A percentile compares a stretch with the other conserved stretches of the same genome.
These are phyloP conservation scores for Coecobrya sp. DNA, from an alignment of 2,888 invertebrate genomes.

Conservation along the genomic window DNA sequence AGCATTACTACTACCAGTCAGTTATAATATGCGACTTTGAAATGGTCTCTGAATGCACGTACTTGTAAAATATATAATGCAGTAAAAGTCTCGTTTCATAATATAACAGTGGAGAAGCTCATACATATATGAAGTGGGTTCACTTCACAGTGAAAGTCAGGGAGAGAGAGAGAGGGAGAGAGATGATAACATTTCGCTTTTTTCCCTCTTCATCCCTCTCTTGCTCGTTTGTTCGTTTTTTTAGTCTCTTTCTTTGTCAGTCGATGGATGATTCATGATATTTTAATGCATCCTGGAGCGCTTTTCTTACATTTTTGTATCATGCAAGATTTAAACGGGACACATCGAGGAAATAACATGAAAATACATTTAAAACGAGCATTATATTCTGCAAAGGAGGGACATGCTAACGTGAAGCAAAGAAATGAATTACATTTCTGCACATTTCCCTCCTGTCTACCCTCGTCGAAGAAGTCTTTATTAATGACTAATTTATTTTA, in stretches of 20 bases:
- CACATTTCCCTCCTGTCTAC: not conserved
- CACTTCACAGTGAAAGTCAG: slow-evolving; percentile 32
- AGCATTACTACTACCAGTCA: not conserved
- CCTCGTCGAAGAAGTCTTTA: not conserved
- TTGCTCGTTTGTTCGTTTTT: slow-evolving; percentile 9
- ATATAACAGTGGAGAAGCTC: not conserved
- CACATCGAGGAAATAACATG: not conserved
- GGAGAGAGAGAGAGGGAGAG: not conserved
- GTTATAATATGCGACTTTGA: slow-evolving; percentile 4
- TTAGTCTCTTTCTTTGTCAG: slow-evolving; percentile 61
- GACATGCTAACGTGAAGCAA: not conserved
- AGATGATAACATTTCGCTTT: slow-evolving; percentile 52
- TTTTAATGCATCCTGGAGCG: slow-evolving; percentile 78
- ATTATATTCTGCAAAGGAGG: not conserved
- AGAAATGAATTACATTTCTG: not conserved
- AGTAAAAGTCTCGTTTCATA: slow-evolving; percentile 6
- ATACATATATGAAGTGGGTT: not conserved
- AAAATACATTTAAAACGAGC: slow-evolving; percentile 8
- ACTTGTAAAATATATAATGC: not conserved
- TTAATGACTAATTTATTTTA: slow-evolving; percentile 41
- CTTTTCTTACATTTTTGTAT: slow-evolving; percentile 51
- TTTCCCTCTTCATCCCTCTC: slow-evolving; percentile 48
- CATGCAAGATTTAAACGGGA: not conserved
- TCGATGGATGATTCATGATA: slow-evolving; percentile 79
- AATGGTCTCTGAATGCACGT: not conserved